Percentiles rank a stretch among this genome's conserved stretches.
These are phyloP conservation scores for Drosophila ogumai DNA, from an alignment of 1,140 invertebrate genomes.

Conservation along the genomic window DNA sequence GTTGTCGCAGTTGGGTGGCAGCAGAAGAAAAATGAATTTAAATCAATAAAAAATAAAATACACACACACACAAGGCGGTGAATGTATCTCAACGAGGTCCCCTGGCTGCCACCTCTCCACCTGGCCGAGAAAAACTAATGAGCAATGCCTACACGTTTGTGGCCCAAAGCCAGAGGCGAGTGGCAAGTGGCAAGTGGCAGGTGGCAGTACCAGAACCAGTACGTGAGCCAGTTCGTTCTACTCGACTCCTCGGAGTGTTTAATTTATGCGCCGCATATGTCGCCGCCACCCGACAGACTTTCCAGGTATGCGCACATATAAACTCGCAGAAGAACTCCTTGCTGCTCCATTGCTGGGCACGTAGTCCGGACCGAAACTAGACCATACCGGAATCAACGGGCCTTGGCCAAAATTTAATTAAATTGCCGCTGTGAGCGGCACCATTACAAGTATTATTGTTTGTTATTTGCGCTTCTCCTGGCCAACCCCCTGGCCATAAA, in stretches of 20 bases:
- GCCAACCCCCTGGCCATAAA: slow-evolving; percentile 45
- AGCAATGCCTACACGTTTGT: slow-evolving; percentile 75
- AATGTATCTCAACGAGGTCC: slow-evolving; percentile 45
- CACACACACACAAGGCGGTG: slow-evolving; percentile 11
- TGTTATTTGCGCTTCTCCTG: slow-evolving; percentile 40
- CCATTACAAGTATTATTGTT: slow-evolving; percentile 62
- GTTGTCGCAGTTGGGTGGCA: slow-evolving; percentile 48
- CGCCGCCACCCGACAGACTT: slow-evolving; percentile 57
- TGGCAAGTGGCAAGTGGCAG: slow-evolving; percentile 48
- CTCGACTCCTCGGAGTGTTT: slow-evolving; percentile 61
- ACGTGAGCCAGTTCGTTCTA: slow-evolving; percentile 48
- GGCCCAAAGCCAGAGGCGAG: slow-evolving; percentile 61
- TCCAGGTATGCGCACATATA: slow-evolving; percentile 32
- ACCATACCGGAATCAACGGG: slow-evolving; percentile 25
- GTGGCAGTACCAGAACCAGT: slow-evolving; percentile 31
- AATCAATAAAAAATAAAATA: slow-evolving; percentile 70
- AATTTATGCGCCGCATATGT: slow-evolving; percentile 81
- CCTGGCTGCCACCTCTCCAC: slow-evolving; percentile 14
- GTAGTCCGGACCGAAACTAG: slow-evolving; percentile 38
- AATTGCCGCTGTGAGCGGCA: slow-evolving; percentile 60
- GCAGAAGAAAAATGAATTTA: slow-evolving; percentile 67
- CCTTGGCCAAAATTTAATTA: slow-evolving; percentile 73
- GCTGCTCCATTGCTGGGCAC: slow-evolving; percentile 34
- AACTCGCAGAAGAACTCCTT: slow-evolving; percentile 8
- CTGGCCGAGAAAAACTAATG: slow-evolving; percentile 71